A percentile compares a stretch with the other conserved stretches of the same genome.
Conservation (phyloP, 2,113 vertebrate genomes). For the Rhabdomys dilectus region DNA sequence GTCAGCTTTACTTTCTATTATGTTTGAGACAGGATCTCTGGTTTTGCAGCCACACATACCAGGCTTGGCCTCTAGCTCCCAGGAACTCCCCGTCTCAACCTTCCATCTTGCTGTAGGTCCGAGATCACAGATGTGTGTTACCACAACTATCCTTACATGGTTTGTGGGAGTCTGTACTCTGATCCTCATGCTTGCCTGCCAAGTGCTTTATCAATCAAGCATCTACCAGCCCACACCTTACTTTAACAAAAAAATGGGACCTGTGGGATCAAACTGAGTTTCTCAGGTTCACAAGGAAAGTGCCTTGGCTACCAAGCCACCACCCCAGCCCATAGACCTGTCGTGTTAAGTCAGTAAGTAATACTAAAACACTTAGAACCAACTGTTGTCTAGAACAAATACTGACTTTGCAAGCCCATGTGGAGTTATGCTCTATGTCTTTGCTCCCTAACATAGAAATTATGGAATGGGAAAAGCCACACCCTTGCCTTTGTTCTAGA, state of each 20-base stretch:
- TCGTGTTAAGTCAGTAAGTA: constrained; percentile 1
- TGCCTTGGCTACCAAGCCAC: not conserved
- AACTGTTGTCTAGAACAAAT: constrained; percentile 3
- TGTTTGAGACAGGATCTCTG: not conserved
- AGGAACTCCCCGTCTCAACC: not conserved
- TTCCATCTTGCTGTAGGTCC: not conserved
- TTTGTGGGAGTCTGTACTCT: not conserved
- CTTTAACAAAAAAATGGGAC: not conserved
- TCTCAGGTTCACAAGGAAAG: not conserved
- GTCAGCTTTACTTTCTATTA: not conserved
- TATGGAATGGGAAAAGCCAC: not conserved
- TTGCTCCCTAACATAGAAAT: not conserved
- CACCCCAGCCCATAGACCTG: not conserved
- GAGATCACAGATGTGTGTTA: not conserved
- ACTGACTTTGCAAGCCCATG: not conserved
- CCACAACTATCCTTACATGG: not conserved
- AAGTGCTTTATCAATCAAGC: not conserved
- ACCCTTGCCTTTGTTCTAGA: not conserved
- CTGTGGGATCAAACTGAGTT: not conserved
- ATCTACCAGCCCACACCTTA: no score
- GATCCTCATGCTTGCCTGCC: not conserved
- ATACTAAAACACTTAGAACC: not conserved
- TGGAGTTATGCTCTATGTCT: not conserved
- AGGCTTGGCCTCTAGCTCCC: not conserved
- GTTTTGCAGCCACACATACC: no score